These are phyloP conservation scores for Tricholaema leucomelas DNA, from an alignment of 2,113 vertebrate genomes.

Conservation along the genomic window DNA sequence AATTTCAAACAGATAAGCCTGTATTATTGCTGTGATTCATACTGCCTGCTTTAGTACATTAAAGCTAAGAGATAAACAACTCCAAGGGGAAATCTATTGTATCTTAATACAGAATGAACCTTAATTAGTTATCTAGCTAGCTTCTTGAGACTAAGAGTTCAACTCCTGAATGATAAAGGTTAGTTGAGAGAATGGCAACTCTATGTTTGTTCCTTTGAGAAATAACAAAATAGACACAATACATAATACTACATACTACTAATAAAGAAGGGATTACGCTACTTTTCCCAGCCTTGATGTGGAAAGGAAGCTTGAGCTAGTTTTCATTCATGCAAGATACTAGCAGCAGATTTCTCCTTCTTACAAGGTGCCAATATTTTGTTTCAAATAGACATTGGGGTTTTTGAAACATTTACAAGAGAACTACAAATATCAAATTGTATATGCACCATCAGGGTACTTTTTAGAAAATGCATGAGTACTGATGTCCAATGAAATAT, in stretches of 20 bases:
- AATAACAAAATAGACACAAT: not conserved
- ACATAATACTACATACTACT: not conserved
- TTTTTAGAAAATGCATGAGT: not conserved
- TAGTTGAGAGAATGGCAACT: not conserved
- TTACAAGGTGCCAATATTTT: not conserved
- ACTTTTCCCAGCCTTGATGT: not conserved
- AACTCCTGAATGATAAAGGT: not conserved
- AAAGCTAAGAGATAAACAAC: not conserved
- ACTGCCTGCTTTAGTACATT: not conserved
- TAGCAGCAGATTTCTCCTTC: not conserved
- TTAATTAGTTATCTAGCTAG: not conserved
- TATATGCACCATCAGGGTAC: not conserved
- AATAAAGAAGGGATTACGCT: not conserved
- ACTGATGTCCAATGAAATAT: not conserved
- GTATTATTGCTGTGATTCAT: not conserved
- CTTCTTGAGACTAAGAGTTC: not conserved
- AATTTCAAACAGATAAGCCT: not conserved
- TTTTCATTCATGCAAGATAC: not conserved
- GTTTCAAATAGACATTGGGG: not conserved
- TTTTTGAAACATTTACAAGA: not conserved
- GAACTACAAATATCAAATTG: not conserved
- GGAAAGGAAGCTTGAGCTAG: not conserved
- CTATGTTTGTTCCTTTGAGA: not conserved
- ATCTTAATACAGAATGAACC: not conserved
- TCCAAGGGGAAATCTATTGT: not conserved